phyloP scores from a whole-genome alignment of 2,113 vertebrate genomes.

The Vulpes ferrilata region DNA sequence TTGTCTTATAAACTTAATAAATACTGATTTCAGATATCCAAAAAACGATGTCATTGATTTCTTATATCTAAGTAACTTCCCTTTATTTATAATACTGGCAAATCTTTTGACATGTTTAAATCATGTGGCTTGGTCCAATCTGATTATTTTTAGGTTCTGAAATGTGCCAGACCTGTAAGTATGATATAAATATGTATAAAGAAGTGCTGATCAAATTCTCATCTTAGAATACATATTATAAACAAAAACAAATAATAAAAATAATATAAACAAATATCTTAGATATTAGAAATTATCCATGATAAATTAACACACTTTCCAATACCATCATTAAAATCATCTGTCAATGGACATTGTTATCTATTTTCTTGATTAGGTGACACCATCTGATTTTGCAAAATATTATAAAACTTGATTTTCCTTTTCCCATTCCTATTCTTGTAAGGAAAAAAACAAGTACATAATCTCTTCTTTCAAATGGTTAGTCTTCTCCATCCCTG shows the following conservation, averaged over 20 bases:
- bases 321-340: constrained; percentile 72
- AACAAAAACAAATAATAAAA: not conserved
- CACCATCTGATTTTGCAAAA: constrained; percentile 2
- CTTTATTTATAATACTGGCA: not conserved
- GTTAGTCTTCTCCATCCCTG: not conserved
- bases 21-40: not conserved
- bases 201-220: not conserved
- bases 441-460: not conserved
- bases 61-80: not conserved
- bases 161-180: not conserved
- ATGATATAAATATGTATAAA: not conserved
- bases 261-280: not conserved
- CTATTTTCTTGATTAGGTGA: constrained; percentile 70
- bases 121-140: not conserved
- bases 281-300: constrained; percentile 11
- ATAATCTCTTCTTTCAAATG: not conserved
- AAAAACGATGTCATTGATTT: not conserved
- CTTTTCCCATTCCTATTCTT: not conserved
- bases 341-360: constrained; percentile 35
- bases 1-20: not conserved
- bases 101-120: not conserved
- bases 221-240: not conserved
- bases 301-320: constrained; percentile 64
- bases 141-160: not conserved
- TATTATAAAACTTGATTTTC: not conserved